Base-by-base conservation (phyloP, 2,113 vertebrate genomes). In the Scolopax mira region DNA sequence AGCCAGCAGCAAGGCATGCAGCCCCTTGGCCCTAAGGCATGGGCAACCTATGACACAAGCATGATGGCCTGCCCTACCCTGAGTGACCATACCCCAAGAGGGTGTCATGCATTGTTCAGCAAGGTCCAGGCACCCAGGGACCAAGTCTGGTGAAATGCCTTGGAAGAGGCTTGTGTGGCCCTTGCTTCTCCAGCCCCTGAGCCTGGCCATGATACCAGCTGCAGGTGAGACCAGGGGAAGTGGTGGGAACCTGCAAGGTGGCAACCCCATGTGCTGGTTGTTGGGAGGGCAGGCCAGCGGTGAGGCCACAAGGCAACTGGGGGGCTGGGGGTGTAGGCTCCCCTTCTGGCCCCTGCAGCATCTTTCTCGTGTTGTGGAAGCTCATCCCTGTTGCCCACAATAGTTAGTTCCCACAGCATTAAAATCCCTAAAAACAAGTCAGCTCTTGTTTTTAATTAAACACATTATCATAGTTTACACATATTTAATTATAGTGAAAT, bases 201-300 rank as follows among this genome's bases (percentile, higher is more conserved):
- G 16, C 11, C 54, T n/a, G 41, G 18, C n/a, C 24, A 3, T 9
- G 19, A 14, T 19, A 17, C 11, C 24, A 0, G 1, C 6, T 8
- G 28, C 10, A 13, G 27, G 11, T 37, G 31, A 57, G 55, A 13
- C 21, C 31, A 62, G 11, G 19, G 7, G 4, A 35, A 52, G 27
- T 4, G 12, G 18, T 48, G 46, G 46, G 30, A 74, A 79, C 23
- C 24, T 31, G 19, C 3, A n/a, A n/a, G n/a, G n/a, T n/a, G n/a
- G n/a, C n/a, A n/a, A n/a, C 37, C 9, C 10, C 4, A 2, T 1
- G 0, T n/a, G 28, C 27, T 69, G 70, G 25, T 25, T 39, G 18
- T 15, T 0, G 3, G 1, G 1, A 12, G 19, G 24, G 9, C 13
- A 69, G 61, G 11, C 27, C 7, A n/a, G n/a, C 0, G 1, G 5